Evolutionary conservation across 1,140 invertebrate genomes (phyloP), one percentile per base, ranked within the genome.

Genomic region (Homarus americanus): DNA sequence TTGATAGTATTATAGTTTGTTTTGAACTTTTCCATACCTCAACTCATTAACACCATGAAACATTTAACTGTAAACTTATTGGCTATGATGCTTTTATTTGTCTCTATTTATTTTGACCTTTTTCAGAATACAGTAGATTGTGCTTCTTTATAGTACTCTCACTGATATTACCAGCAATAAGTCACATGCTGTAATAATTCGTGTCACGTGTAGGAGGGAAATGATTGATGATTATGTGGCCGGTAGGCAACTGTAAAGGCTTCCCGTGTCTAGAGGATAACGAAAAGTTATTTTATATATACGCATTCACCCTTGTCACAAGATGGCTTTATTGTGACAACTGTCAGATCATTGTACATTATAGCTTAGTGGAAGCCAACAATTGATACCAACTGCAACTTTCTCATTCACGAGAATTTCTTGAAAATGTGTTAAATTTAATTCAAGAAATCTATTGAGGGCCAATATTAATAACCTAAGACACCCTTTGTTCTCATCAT

Each of bases 161-260:
- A 32, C 28, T 49, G 12, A 49, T 49, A 69, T 12, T 32, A 24
- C 32, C 63, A 69, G 63, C 63, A 69, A 69, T 69, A 69, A 69
- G 24, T 28, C 63, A 69, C 63, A 69, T 69, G 63, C 3, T 69
- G 28, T 69, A 69, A 69, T 69, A 69, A 69, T 58, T 58, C 53
- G 63, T 69, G n/a, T 69, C 63, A 32, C 63, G n/a, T 69, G 63
- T 32, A 69, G n/a, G 63, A 69, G 63, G 63, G 63, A 69, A 69
- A 69, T 28, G 63, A 69, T 32, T 69, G 63, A 69, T 32, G 63
- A 69, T 69, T 34, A 69, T 69, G 63, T 69, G 63, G n/a, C n/a
- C 28, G 63, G 63, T 69, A 69, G n/a, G 24, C 63, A 69, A 32
- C 63, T 69, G 63, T 24, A 32, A 69, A 69, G 63, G 63, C 63